phyloP scores from a whole-genome alignment of 1,140 invertebrate genomes.

The Eupristina koningsbergeri region DNA sequence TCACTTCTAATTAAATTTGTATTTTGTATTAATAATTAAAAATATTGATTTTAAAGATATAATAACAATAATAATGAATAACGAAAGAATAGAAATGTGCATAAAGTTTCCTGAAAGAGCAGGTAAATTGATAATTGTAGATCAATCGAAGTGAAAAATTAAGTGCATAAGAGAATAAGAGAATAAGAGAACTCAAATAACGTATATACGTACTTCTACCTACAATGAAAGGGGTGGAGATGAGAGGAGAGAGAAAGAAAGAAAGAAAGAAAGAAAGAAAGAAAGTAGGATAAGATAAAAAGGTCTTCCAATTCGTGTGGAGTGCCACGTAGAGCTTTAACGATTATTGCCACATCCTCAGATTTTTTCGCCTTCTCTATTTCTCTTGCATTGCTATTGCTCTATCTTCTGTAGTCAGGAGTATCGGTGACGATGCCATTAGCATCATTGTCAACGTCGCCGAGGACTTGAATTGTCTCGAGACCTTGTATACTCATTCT shows the following conservation, averaged over 20 bases:
- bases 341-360: conserved; percentile 47
- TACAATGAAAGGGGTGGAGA: conserved; percentile 9
- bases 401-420: background rate
- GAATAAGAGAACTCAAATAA: too few relatives aligned
- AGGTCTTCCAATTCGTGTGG: conserved; percentile 46
- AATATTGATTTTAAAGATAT: too few relatives aligned
- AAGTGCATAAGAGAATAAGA: too few relatives aligned
- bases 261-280: background rate
- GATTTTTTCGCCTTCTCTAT: conserved; percentile 5
- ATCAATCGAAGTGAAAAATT: conserved; percentile 13
- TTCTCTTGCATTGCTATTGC: background rate
- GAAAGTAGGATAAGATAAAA: conserved; percentile 24
- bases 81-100: too few relatives aligned
- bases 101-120: too few relatives aligned
- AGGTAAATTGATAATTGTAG: background rate
- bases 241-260: background rate
- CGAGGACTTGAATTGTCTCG: conserved; percentile 46
- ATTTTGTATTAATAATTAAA: too few relatives aligned
- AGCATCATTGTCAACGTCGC: background rate
- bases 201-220: too few relatives aligned
- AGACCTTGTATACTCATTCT: conserved; percentile 16
- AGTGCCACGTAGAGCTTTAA: conserved; percentile 52
- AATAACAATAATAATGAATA: too few relatives aligned
- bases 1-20: too few relatives aligned
- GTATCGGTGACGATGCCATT: conserved; percentile 3